Evolutionary conservation across 1,140 invertebrate genomes (phyloP), one percentile per base, ranked within the genome.

Genomic region (Zaprionus inermis): DNA sequence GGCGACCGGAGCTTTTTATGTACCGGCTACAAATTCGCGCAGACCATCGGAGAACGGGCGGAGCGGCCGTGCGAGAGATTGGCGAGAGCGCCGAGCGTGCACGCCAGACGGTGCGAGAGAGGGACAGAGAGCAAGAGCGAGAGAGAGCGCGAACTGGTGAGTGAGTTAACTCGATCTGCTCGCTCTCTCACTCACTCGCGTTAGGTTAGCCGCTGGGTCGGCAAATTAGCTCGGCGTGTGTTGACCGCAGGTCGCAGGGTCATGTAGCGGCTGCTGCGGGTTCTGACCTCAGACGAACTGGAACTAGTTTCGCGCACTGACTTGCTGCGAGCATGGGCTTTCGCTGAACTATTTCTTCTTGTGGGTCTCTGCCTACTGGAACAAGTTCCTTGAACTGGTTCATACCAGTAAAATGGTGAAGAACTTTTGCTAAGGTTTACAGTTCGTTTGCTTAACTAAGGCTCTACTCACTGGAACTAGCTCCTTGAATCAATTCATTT

Each of bases 1-100:
- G 59, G 51, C 54, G 85, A 72, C 71, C 61, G 54, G 69, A 88
- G 90, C 90, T 91, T 91, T 91, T 91, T 91, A 91, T 91, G 79
- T 90, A 60, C 67, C 84, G 51, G 66, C 83, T 84, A 83, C 70
- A 88, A 89, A 89, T 68, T 76, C 75, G 66, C 44, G 44, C 3
- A 5, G 44, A 9, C 18, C 9, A 18, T n/a, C 44, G 5, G 18
- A 41, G 38, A 44, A 34, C 44, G 28, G 57, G 76, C 49, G 78
- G 55, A 63, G 60, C 18, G n/a, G n/a, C 28, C 18, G 16, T 22
- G 49, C 54, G 63, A 64, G 63, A 41, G 30, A 44, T 11, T 22
- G 57, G 57, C 24, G 55, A 71, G 55, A 51, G 72, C n/a, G 20
- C 10, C 3, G 22, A 20, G 28, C 20, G 41, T n/a, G n/a, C n/a